A percentile compares a stretch with the other conserved stretches of the same genome.
These are phyloP conservation scores for Panthera leo DNA, from an alignment of 2,113 vertebrate genomes.

Conservation along the genomic window DNA sequence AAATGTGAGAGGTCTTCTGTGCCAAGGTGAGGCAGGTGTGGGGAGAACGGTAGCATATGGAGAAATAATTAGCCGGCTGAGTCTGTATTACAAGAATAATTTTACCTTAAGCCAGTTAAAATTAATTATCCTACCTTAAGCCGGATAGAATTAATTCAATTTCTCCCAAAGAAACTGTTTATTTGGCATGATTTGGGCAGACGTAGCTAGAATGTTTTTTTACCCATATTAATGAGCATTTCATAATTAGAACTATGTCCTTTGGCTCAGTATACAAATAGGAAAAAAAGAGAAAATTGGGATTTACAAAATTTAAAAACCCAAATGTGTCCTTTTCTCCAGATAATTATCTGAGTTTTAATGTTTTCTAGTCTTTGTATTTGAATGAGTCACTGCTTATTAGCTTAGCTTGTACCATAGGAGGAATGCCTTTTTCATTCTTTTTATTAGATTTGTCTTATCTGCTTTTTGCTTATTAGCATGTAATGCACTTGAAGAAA, in stretches of 20 bases:
- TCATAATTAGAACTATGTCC: background rate
- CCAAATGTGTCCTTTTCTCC: background rate
- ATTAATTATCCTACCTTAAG: constrained; percentile 49
- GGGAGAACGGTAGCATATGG: background rate
- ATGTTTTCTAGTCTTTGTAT: background rate
- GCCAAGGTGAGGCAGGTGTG: background rate
- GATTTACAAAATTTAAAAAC: background rate
- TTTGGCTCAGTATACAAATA: background rate
- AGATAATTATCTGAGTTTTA: background rate
- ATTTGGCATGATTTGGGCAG: background rate
- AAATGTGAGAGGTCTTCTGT: background rate
- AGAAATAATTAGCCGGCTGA: constrained; percentile 32
- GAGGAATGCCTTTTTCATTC: background rate
- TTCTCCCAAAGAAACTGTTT: constrained; percentile 8
- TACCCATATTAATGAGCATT: background rate
- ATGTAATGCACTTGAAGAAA: background rate
- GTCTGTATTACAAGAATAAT: background rate
- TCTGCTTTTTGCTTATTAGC: background rate
- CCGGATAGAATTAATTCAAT: constrained; percentile 25
- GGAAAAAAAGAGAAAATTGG: background rate
- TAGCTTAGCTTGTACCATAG: background rate
- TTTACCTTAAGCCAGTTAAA: constrained; percentile 44
- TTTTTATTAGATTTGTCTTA: background rate
- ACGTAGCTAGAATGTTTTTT: background rate
- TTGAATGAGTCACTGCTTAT: background rate